Conservation (phyloP, 2,797 vertebrate genomes). For the Sebastes alutus region DNA sequence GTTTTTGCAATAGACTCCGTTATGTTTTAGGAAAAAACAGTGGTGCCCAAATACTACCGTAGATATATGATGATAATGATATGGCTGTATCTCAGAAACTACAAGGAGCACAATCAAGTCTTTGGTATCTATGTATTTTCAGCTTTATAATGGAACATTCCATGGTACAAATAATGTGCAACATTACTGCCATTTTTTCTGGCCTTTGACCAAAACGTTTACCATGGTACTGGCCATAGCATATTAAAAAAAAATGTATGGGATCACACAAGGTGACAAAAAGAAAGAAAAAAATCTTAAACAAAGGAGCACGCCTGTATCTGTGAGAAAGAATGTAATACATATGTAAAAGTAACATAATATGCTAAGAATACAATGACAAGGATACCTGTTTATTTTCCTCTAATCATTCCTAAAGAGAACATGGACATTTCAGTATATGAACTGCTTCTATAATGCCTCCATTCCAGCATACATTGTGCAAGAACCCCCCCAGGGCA, state of each 20-base stretch:
- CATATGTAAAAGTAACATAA: background rate
- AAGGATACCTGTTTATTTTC: background rate
- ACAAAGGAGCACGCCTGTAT: background rate
- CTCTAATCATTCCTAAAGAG: background rate
- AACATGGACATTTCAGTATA: background rate
- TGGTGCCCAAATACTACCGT: no score
- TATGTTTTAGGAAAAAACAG: no score
- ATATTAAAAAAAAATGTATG: background rate
- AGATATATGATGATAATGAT: fast-evolving
- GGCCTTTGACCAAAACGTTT: background rate
- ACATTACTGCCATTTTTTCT: background rate
- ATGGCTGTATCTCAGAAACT: no score
- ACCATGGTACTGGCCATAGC: background rate
- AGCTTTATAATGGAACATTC: background rate
- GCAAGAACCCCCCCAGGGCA: background rate
- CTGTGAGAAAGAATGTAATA: background rate
- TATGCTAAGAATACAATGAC: background rate
- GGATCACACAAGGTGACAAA: background rate
- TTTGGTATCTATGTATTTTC: background rate
- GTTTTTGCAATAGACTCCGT: no score
- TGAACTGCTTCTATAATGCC: background rate
- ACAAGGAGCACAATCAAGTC: no score
- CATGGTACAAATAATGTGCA: background rate
- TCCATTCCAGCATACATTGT: slow-evolving; percentile 15
- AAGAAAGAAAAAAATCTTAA: background rate